These are phyloP conservation scores for Eumeta japonica DNA, from an alignment of 1,140 invertebrate species.

Conservation along the genomic window DNA sequence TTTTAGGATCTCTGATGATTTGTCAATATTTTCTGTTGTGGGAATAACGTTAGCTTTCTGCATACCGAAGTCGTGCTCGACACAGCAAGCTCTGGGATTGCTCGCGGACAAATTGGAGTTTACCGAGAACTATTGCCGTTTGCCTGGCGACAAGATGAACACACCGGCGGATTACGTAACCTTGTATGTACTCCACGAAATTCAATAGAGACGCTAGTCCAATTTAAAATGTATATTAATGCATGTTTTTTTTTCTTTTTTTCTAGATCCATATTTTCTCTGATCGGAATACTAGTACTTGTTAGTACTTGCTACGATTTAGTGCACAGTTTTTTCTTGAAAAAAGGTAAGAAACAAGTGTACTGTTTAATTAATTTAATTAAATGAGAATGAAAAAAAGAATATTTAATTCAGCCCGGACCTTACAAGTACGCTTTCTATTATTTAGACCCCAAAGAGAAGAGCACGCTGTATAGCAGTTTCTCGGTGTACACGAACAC, in stretches of 20 bases:
- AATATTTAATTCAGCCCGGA: too few species aligned
- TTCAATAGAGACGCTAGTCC: too few species aligned
- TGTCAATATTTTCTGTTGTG: background rate
- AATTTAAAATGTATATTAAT: background rate
- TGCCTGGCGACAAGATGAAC: slow-evolving; percentile 33
- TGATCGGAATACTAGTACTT: too few species aligned
- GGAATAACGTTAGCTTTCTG: slow-evolving; percentile 23
- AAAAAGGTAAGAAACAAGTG: background rate
- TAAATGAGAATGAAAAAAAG: background rate
- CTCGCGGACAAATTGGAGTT: slow-evolving; percentile 21
- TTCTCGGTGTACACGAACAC: slow-evolving; percentile 35
- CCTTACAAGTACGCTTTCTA: background rate
- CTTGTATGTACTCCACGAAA: slow-evolving; percentile 27
- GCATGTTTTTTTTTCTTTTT: background rate
- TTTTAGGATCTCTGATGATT: slow-evolving; percentile 14
- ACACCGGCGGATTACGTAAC: slow-evolving; percentile 22
- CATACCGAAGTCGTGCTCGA: slow-evolving; percentile 27
- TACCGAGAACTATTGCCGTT: slow-evolving; percentile 22
- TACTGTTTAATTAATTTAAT: background rate
- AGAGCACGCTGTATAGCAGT: slow-evolving; percentile 10
- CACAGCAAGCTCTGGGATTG: slow-evolving; percentile 22
- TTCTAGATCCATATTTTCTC: slow-evolving; percentile 1
- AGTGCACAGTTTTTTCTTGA: slow-evolving; percentile 6
- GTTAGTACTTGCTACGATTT: too few species aligned
- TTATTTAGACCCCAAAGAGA: slow-evolving; percentile 12